These are phyloP conservation scores for Bufo bufo DNA, from an alignment of 2,113 vertebrate genomes.

Conservation along the genomic window DNA sequence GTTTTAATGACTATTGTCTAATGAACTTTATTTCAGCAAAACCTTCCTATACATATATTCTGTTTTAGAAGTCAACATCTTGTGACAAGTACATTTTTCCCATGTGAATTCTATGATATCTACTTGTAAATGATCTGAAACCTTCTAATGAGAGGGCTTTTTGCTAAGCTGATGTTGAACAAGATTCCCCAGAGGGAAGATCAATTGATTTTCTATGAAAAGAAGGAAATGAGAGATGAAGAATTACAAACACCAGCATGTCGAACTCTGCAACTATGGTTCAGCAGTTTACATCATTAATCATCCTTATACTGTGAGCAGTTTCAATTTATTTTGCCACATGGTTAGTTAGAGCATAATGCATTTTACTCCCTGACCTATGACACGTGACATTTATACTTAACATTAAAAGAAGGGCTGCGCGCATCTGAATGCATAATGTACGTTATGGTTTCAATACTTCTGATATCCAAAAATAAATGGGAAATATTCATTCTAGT, in stretches of 20 bases:
- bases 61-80: background rate
- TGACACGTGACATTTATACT: slow-evolving; percentile 55
- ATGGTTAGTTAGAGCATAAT: slow-evolving; percentile 30
- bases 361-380: slow-evolving; percentile 44
- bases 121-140: slow-evolving; percentile 47
- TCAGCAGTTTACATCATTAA: slow-evolving; percentile 54
- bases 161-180: slow-evolving; percentile 31
- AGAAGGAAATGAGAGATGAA: slow-evolving; percentile 53
- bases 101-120: slow-evolving; percentile 34
- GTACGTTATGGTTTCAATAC: background rate
- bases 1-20: too few relatives aligned
- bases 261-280: slow-evolving; percentile 34
- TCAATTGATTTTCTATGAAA: slow-evolving; percentile 55
- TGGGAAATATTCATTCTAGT: background rate
- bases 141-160: slow-evolving; percentile 47
- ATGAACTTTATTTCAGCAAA: too few relatives aligned
- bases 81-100: background rate
- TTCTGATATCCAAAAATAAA: too few relatives aligned
- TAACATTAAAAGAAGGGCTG: slow-evolving; percentile 15
- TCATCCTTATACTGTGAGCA: slow-evolving; percentile 50
- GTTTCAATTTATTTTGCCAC: slow-evolving; percentile 51
- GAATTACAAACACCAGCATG: slow-evolving; percentile 42
- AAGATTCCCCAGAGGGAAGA: slow-evolving; percentile 36
- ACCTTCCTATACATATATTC: too few relatives aligned
- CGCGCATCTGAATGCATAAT: slow-evolving; percentile 22